Percentiles rank a stretch among this genome's conserved stretches.
Conservation (phyloP, 37 sponge, comb jelly and placozoan genomes). For the Beroe forskalii region DNA sequence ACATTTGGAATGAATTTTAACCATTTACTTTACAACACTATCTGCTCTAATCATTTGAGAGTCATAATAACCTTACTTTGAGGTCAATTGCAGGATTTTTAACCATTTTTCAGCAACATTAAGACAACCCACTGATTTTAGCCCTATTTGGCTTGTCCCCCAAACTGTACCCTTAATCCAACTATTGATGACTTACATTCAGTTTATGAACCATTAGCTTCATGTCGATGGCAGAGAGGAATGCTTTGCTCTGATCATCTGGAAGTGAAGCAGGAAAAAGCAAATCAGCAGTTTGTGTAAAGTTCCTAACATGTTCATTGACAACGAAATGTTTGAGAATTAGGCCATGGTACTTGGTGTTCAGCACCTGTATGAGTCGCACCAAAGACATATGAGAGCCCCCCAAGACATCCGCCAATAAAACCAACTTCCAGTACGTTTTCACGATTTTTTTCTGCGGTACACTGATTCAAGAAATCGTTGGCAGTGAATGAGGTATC, state of each 20-base stretch:
- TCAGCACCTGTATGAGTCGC: background rate
- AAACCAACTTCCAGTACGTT: background rate
- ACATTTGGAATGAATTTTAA: no score
- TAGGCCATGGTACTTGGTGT: background rate
- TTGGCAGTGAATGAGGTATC: conserved; percentile 1
- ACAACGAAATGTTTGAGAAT: background rate
- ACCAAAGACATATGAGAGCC: background rate
- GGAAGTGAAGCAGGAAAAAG: background rate
- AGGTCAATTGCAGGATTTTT: no score
- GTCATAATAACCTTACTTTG: no score
- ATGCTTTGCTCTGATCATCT: background rate
- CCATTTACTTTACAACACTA: no score
- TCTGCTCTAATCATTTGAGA: no score
- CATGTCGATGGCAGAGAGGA: background rate
- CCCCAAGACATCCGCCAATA: background rate
- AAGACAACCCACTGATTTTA: no score
- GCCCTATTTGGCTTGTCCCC: no score
- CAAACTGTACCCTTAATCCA: no score
- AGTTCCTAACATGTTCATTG: background rate
- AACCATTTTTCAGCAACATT: no score
- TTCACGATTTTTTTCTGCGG: background rate
- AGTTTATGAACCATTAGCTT: background rate
- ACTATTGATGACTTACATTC: no score
- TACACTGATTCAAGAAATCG: background rate
- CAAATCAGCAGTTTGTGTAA: background rate